Percentiles rank a stretch among this genome's conserved stretches.
phyloP scores from a whole-genome alignment of 1,140 invertebrate genomes.

The Macrotrachela quadricornifera region DNA sequence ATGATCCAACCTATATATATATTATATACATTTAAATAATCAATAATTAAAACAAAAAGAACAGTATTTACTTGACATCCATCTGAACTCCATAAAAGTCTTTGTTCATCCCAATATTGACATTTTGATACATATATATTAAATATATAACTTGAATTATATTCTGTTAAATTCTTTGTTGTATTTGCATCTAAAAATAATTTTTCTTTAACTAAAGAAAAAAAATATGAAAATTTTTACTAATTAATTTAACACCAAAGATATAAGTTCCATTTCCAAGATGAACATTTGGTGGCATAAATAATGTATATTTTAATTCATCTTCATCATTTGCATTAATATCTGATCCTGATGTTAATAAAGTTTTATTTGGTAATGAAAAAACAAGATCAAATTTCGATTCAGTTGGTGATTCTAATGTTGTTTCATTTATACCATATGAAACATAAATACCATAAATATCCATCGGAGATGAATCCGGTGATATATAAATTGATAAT shows the following conservation, averaged over 20 bases:
- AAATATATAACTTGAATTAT: constrained; percentile 12
- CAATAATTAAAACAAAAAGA: not conserved
- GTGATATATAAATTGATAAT: too few species aligned
- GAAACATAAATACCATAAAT: not conserved
- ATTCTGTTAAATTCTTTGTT: constrained; percentile 12
- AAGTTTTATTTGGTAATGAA: not conserved
- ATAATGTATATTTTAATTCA: constrained; percentile 12
- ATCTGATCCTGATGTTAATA: not conserved
- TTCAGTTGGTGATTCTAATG: not conserved
- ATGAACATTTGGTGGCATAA: constrained; percentile 14
- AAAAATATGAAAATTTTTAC: constrained; percentile 13
- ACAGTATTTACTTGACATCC: constrained; percentile 17
- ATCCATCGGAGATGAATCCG: not conserved
- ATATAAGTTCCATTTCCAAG: constrained; percentile 21
- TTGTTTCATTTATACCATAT: not conserved
- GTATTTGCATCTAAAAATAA: constrained; percentile 3
- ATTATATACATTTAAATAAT: not conserved
- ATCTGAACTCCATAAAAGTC: constrained; percentile 19
- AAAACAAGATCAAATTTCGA: not conserved
- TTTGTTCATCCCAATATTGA: constrained; percentile 23
- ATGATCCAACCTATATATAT: constrained; percentile 16
- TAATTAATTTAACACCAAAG: constrained; percentile 18
- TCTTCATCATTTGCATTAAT: constrained; percentile 1
- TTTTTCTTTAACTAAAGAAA: too few species aligned
- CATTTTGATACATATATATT: constrained; percentile 18